These are phyloP conservation scores for Heliconius cydno DNA, from an alignment of 2,888 invertebrate genomes.

Conservation along the genomic window DNA sequence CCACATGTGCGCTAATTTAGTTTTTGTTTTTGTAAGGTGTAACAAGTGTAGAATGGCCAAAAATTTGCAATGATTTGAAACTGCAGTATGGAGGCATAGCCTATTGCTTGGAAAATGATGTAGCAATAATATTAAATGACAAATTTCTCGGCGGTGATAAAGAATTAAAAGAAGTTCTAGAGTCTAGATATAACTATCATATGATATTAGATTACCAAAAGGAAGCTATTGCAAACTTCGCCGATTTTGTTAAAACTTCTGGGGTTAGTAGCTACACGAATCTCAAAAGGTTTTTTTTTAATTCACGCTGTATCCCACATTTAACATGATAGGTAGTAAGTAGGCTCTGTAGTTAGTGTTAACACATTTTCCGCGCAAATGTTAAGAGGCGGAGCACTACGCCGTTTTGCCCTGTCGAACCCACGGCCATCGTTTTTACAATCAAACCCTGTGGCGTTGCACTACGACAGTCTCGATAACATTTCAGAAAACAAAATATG, in stretches of 20 bases:
- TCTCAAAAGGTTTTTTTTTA: not conserved
- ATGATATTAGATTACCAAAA: conserved; percentile 73
- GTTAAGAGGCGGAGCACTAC: not conserved
- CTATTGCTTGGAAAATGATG: conserved; percentile 72
- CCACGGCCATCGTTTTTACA: not conserved
- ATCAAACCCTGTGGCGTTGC: not conserved
- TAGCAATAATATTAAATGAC: conserved; percentile 78
- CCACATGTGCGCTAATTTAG: not conserved
- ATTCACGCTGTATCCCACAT: not conserved
- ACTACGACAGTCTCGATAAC: not conserved
- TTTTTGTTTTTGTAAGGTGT: conserved; percentile 56
- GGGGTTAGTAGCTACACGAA: conserved; percentile 61
- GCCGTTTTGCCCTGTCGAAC: not conserved
- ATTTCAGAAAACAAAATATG: not conserved
- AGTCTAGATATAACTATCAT: conserved; percentile 72
- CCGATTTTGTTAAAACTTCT: conserved; percentile 69
- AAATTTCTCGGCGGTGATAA: conserved; percentile 80
- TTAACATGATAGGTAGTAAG: no score
- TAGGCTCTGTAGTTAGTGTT: not conserved
- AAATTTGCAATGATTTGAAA: conserved; percentile 66
- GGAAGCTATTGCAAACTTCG: conserved; percentile 70
- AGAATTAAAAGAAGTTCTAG: conserved; percentile 73
- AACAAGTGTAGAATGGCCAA: conserved; percentile 72
- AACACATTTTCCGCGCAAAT: not conserved
- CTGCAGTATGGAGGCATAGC: conserved; percentile 71